Base-by-base conservation (phyloP, 2,888 invertebrate genomes). In the Eupithecia pulchellata region DNA sequence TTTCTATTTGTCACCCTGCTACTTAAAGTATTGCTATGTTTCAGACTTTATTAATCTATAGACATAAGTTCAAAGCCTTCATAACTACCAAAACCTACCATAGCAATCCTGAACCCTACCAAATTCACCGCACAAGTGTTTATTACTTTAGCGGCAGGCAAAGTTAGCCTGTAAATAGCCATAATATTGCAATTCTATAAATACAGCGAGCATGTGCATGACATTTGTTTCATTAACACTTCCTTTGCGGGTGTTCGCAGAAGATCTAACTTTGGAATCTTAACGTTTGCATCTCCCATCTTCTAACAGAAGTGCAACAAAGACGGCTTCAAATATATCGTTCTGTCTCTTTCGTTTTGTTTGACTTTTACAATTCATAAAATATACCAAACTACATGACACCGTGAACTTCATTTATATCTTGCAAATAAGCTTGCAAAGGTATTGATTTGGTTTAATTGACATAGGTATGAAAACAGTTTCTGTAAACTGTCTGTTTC, bases 201-300 rank as follows among this genome's bases (percentile, higher is more conserved):
- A 86, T 86, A 86, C 76, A 73, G 75, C 73, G 78, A 77, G 80
- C 84, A 85, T 84, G 83, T 86, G 85, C 81, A 84, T 81, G 79
- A 82, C 82, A 82, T 87, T 86, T 84, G 85, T 86, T 85, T 85
- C 77, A 81, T 80, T 81, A 78, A 83, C 83, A 83, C 85, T 89
- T 86, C 84, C 86, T 87, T 86, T 84, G 83, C 85, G 79, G 82
- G 82, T 84, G 85, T 85, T 87, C 75, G 79, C 83, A 82, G 82
- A 81, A 84, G 82, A 79, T 80, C 81, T 81, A 86, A 77, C 72
- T 76, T 74, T 39, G 61, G 67, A 75, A 69, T 75, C 57, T 74
- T 69, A 69, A 42, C 34, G 34, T 61, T 57, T 29, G 17, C 29
- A 36, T n/a, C 57, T 74, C 65, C 58, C 27, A n/a, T 30, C 58